Conservation (phyloP, 2,888 invertebrate species). For the Pandemis heparana region DNA sequence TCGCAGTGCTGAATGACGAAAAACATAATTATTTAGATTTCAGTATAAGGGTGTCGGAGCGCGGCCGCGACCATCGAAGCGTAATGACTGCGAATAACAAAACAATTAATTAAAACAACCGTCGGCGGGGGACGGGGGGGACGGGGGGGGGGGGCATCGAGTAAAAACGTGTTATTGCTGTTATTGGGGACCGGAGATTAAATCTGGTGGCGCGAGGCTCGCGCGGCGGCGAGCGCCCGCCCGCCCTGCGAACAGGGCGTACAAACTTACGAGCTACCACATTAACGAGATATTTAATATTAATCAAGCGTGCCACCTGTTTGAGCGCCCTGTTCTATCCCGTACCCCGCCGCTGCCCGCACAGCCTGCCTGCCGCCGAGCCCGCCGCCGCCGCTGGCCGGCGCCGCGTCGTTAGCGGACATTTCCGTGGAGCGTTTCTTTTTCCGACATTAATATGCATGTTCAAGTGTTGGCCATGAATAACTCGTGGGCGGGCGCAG, state of each 20-base stretch:
- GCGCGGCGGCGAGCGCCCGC: neutral
- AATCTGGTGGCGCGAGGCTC: constrained; percentile 9
- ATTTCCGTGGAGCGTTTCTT: neutral
- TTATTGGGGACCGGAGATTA: constrained; percentile 32
- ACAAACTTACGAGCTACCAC: neutral
- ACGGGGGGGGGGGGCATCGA: neutral
- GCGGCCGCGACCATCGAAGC: neutral
- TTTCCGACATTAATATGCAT: constrained; percentile 4
- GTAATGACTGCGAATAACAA: constrained; percentile 20
- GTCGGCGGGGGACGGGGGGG: neutral
- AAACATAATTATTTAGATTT: neutral
- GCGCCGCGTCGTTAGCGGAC: neutral
- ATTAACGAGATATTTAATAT: neutral
- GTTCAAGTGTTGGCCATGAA: neutral
- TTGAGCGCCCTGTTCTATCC: no score
- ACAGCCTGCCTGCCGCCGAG: neutral
- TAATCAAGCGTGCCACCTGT: neutral
- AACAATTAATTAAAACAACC: constrained; percentile 36
- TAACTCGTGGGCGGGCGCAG: neutral
- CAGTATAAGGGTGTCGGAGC: neutral
- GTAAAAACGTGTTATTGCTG: constrained; percentile 37
- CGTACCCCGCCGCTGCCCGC: neutral
- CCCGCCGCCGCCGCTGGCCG: neutral
- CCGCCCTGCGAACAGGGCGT: neutral
- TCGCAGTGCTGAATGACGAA: neutral